phyloP scores from a whole-genome alignment of 2,113 vertebrate species.

The Anoura caudifer region DNA sequence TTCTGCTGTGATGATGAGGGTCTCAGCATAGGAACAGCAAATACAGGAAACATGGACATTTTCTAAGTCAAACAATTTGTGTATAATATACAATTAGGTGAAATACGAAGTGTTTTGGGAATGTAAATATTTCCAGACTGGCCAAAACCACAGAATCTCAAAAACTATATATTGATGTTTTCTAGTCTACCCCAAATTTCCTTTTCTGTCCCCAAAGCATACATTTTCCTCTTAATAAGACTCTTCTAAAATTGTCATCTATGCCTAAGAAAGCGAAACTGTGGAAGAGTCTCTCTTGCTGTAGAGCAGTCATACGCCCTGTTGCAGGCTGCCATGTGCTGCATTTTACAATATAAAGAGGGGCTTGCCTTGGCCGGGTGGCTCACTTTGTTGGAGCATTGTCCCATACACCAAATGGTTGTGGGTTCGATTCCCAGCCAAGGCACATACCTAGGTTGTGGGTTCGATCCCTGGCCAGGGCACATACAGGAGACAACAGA shows the following conservation, averaged over 20 bases:
- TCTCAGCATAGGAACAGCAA: background rate
- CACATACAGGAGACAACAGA: no score
- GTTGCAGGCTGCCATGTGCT: background rate
- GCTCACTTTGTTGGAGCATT: no score
- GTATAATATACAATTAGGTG: background rate
- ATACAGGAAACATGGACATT: background rate
- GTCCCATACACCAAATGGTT: no score
- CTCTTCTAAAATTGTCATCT: constrained; percentile 2
- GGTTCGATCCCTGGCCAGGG: no score
- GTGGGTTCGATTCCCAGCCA: no score
- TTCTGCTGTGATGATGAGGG: background rate
- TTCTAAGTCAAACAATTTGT: background rate
- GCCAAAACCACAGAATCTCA: background rate
- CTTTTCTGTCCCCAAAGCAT: background rate
- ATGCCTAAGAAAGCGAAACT: background rate
- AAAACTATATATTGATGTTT: background rate
- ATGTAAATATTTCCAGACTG: background rate
- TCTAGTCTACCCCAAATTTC: background rate
- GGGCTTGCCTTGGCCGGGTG: background rate
- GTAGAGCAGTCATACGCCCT: background rate
- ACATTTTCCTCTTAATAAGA: background rate
- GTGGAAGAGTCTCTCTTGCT: background rate
- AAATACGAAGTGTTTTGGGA: background rate
- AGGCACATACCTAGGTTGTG: no score
- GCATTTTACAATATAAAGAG: background rate